Evolutionary conservation across 2,888 invertebrate genomes (phyloP).

Genomic region (Baccha elongata): DNA sequence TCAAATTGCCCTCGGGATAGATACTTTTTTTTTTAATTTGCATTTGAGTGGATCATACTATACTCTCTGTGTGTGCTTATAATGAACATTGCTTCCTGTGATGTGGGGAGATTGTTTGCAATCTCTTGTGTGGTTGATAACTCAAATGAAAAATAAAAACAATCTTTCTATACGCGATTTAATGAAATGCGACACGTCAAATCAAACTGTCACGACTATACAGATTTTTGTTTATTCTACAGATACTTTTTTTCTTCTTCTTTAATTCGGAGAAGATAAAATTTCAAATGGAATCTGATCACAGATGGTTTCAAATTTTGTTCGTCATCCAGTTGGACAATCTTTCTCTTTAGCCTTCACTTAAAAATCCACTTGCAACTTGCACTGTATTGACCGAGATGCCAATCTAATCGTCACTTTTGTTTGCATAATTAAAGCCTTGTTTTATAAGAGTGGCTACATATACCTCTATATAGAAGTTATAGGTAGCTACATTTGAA

Average conservation of each 20-base stretch:
- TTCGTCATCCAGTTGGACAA: slow-evolving; percentile 13
- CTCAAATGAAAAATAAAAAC: slow-evolving; percentile 10
- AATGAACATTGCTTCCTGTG: slow-evolving; percentile 32
- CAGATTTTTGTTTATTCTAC: slow-evolving; percentile 44
- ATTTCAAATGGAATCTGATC: slow-evolving; percentile 42
- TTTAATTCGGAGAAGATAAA: slow-evolving; percentile 12
- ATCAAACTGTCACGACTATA: slow-evolving; percentile 63
- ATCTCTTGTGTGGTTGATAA: slow-evolving; percentile 51
- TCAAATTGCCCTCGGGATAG: slow-evolving; percentile 63
- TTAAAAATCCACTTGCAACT: slow-evolving; percentile 14
- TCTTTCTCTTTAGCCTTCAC: slow-evolving; percentile 15
- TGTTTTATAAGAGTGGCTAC: slow-evolving; percentile 33
- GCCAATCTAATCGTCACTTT: slow-evolving; percentile 70
- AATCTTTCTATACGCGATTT: slow-evolving; percentile 48
- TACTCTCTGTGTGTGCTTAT: no score
- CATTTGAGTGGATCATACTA: slow-evolving; percentile 48
- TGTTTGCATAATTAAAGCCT: slow-evolving; percentile 61
- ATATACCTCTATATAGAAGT: neutral
- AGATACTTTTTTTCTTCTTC: neutral
- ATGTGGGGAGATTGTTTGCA: slow-evolving; percentile 29
- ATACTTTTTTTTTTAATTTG: slow-evolving; percentile 57
- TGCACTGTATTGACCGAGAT: slow-evolving; percentile 51
- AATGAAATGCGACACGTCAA: slow-evolving; percentile 69
- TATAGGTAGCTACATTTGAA: neutral
- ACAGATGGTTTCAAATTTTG: slow-evolving; percentile 44